Percentiles rank a stretch among this genome's conserved stretches.
Evolutionary conservation across 2,113 vertebrate genomes (phyloP).

Genomic region (Lophius piscatorius): DNA sequence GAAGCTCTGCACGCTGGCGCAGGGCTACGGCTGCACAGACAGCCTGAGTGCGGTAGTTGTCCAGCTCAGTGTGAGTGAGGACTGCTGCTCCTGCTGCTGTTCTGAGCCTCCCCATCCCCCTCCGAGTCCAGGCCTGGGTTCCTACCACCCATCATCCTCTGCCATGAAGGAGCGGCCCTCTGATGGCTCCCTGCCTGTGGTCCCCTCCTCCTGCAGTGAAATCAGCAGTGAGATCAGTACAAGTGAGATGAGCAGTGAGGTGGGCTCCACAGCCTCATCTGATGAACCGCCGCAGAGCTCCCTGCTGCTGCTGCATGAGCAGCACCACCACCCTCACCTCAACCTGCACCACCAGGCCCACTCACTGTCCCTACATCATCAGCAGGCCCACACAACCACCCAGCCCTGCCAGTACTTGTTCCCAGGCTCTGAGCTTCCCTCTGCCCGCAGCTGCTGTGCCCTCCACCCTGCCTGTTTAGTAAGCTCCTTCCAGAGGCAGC

Average conservation of each 20-base stretch:
- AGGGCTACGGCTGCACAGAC: conserved; percentile 94
- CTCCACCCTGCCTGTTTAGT: conserved; percentile 86
- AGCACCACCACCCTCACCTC: conserved; percentile 63
- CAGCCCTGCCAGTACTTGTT: conserved; percentile 73
- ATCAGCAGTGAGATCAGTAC: conserved; percentile 98
- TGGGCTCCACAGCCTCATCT: conserved; percentile 95
- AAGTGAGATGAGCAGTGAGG: conserved; percentile 99
- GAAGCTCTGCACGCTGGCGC: conserved; percentile 95
- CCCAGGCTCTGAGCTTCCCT: conserved; percentile 69
- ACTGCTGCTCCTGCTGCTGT: conserved; percentile 96
- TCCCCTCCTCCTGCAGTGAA: conserved; percentile 90
- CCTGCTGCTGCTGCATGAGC: conserved; percentile 72
- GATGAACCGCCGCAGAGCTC: conserved; percentile 89
- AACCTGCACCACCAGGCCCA: conserved; percentile 70
- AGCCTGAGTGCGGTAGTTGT: conserved; percentile 95
- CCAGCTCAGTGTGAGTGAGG: conserved; percentile 93
- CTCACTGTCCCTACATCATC: conserved; percentile 60
- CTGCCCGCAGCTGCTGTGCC: conserved; percentile 88
- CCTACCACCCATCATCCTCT: conserved; percentile 71
- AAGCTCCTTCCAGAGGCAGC: conserved; percentile 91
- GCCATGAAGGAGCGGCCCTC: conserved; percentile 79
- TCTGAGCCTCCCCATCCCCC: conserved; percentile 77
- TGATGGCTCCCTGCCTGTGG: conserved; percentile 81
- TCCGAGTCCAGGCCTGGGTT: conserved; percentile 82
- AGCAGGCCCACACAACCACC: conserved; percentile 58